phyloP scores from a whole-genome alignment of 2,888 invertebrate genomes.

The Melolontha melolontha region DNA sequence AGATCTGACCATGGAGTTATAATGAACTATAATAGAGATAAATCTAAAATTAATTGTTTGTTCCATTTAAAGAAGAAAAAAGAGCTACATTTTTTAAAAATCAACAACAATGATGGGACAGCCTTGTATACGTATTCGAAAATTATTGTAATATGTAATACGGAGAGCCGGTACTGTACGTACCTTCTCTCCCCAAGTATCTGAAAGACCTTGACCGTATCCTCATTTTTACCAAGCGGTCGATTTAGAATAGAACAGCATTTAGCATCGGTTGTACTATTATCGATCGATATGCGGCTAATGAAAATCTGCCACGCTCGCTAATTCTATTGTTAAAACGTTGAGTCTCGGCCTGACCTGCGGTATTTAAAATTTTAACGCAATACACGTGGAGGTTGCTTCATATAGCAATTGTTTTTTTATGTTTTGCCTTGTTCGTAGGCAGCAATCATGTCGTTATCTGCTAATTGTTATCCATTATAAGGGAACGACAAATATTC shows the following conservation, averaged over 20 bases:
- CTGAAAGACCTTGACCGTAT: conserved; percentile 33
- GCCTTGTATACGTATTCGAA: too few relatives aligned
- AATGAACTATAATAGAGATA: too few relatives aligned
- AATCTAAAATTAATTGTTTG: too few relatives aligned
- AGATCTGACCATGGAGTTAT: too few relatives aligned
- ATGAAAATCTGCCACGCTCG: conserved; percentile 35
- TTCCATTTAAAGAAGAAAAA: too few relatives aligned
- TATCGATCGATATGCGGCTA: conserved; percentile 34
- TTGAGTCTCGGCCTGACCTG: conserved; percentile 42
- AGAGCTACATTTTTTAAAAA: too few relatives aligned
- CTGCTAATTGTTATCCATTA: conserved; percentile 13
- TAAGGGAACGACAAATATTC: conserved; percentile 5
- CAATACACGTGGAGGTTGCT: conserved; percentile 44
- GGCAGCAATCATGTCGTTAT: conserved; percentile 19
- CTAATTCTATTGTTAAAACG: conserved; percentile 35
- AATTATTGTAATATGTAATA: too few relatives aligned
- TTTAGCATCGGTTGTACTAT: conserved; percentile 18
- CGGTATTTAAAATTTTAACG: conserved; percentile 44
- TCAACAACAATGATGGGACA: too few relatives aligned
- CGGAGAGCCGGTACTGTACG: not conserved
- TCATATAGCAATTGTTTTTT: conserved; percentile 27
- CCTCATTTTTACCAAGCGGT: conserved; percentile 33
- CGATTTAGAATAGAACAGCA: conserved; percentile 21
- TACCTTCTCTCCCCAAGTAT: conserved; percentile 9
- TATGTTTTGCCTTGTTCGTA: conserved; percentile 7